phyloP scores from a whole-genome alignment of 2,797 vertebrate genomes.

The Onychomys arenicola region DNA sequence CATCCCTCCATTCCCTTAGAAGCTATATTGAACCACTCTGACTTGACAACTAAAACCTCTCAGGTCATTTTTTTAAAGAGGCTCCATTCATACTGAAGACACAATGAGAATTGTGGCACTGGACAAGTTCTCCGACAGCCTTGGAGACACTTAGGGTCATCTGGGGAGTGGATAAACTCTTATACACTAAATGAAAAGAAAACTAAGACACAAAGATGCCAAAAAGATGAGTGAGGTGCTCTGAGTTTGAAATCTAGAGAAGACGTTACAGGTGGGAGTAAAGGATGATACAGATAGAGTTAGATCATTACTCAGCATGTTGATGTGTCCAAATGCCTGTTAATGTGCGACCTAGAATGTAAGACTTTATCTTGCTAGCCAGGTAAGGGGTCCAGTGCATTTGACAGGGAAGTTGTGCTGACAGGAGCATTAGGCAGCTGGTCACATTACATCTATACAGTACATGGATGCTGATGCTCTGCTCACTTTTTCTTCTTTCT shows the following conservation, averaged over 20 bases:
- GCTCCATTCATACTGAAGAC: neutral
- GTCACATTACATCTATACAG: neutral
- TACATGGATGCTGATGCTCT: neutral
- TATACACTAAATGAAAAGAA: neutral
- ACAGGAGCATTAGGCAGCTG: neutral
- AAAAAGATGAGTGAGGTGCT: neutral
- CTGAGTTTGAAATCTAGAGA: neutral
- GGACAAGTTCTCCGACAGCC: neutral
- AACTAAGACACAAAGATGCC: neutral
- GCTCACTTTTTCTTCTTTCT: neutral
- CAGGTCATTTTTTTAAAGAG: neutral
- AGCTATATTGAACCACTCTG: too few relatives aligned
- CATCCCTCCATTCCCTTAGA: neutral
- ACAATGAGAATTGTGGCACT: neutral
- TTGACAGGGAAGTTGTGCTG: neutral
- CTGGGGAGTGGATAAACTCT: neutral
- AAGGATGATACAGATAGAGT: neutral
- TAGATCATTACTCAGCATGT: neutral
- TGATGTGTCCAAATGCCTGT: neutral
- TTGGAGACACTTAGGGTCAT: neutral
- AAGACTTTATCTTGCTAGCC: neutral
- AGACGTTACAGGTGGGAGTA: too few relatives aligned
- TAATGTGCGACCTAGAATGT: neutral
- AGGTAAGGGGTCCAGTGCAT: neutral
- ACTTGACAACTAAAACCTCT: neutral